Conservation (phyloP, 92 coral and sea anemone genomes). For the Galaxea fascicularis region DNA sequence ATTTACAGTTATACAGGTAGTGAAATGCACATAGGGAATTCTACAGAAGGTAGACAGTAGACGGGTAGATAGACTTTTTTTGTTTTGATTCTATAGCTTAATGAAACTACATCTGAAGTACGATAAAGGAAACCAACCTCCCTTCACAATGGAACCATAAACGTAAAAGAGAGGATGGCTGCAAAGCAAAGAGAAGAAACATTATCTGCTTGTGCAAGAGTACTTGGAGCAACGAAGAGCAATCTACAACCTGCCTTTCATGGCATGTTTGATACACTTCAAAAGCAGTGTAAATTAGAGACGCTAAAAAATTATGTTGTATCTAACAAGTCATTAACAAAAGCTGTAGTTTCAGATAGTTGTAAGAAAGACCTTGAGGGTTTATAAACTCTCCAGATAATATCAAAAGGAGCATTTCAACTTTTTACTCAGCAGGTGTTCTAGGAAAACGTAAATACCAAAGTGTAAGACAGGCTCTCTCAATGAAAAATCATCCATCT, state of each 20-base stretch:
- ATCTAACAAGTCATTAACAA: conserved; percentile 27
- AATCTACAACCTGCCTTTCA: conserved; percentile 32
- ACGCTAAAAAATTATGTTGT: conserved; percentile 35
- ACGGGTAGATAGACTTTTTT: no score
- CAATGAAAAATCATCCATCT: conserved; percentile 57
- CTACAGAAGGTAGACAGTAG: no score
- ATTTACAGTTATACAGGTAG: no score
- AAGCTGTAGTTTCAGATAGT: conserved; percentile 2
- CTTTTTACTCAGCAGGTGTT: conserved; percentile 51
- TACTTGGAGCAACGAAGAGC: conserved; percentile 24
- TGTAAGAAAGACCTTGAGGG: conserved; percentile 1
- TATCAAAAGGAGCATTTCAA: conserved; percentile 57
- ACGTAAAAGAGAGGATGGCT: conserved; percentile 26
- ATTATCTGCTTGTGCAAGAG: not conserved
- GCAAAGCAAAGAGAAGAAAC: conserved; percentile 16
- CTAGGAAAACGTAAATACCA: conserved; percentile 56
- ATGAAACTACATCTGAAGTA: no score
- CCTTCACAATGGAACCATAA: conserved; percentile 20
- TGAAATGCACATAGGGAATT: no score
- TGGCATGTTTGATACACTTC: conserved; percentile 55
- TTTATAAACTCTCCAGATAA: conserved; percentile 18
- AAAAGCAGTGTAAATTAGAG: conserved; percentile 47
- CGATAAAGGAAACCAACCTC: no score
- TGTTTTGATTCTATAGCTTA: no score
- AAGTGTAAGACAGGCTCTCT: conserved; percentile 37